Conservation (phyloP, 2,888 invertebrate genomes). For the Graphium colonna region DNA sequence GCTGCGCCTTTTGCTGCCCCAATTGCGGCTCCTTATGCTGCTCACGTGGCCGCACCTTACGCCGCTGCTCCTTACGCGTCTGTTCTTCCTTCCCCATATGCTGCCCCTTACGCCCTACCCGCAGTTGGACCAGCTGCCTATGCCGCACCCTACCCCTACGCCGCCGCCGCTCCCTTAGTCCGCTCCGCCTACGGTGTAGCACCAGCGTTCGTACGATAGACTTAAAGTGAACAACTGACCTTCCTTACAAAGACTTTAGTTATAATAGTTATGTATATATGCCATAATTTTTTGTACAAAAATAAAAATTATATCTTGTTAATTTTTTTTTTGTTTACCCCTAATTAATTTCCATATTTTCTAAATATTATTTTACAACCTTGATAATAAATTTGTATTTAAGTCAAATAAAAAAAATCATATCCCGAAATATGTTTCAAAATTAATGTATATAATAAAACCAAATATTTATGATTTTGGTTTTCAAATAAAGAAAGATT, state of each 20-base stretch:
- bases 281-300: conserved; percentile 18
- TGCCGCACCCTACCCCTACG: conserved; percentile 42
- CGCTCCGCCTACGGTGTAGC: conserved; percentile 52
- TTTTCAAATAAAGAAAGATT: too few relatives aligned
- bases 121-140: conserved; percentile 33
- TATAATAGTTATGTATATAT: conserved; percentile 21
- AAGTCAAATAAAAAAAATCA: too few relatives aligned
- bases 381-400: too few relatives aligned
- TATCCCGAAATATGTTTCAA: too few relatives aligned
- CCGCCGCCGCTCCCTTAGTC: conserved; percentile 42
- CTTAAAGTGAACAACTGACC: conserved; percentile 58
- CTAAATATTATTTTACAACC: too few relatives aligned
- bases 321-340: conserved; percentile 20
- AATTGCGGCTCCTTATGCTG: conserved; percentile 35
- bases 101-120: conserved; percentile 28
- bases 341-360: too few relatives aligned
- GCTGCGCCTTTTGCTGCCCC: conserved; percentile 39
- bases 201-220: conserved; percentile 73
- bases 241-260: conserved; percentile 53
- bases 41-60: conserved; percentile 35
- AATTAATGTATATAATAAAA: too few relatives aligned
- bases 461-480: too few relatives aligned
- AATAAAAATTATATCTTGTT: conserved; percentile 16
- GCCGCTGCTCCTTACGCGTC: conserved; percentile 39
- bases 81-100: conserved; percentile 27